Evolutionary conservation across 2,797 vertebrate genomes (phyloP).

Genomic region (Sebastes miniatus): DNA sequence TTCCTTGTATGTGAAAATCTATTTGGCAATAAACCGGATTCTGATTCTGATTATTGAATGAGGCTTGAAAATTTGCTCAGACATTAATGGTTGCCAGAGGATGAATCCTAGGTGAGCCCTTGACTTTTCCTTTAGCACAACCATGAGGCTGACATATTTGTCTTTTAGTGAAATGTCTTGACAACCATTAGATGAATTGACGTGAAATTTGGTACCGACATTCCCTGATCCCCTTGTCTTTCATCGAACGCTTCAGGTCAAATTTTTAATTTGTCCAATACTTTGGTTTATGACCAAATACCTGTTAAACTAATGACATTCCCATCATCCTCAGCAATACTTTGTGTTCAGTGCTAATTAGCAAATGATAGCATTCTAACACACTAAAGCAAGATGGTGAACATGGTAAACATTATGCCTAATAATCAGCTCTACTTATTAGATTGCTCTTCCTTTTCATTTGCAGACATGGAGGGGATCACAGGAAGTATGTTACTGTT

Average conservation of each 20-base stretch:
- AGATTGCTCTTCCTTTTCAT: background rate
- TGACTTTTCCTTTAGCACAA: no score
- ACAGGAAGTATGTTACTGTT: conserved; percentile 56
- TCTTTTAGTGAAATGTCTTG: no score
- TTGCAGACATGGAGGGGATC: conserved; percentile 57
- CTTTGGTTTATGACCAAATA: background rate
- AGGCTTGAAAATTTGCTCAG: no score
- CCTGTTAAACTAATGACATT: background rate
- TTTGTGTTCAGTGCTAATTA: background rate
- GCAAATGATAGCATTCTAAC: no score
- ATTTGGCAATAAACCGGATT: no score
- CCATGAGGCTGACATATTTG: no score
- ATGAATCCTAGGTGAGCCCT: no score
- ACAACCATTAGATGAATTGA: background rate
- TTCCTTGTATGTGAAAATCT: no score
- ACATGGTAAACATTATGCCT: background rate
- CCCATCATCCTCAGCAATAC: background rate
- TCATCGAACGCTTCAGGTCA: background rate
- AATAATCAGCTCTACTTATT: background rate
- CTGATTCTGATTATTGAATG: no score
- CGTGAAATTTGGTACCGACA: background rate
- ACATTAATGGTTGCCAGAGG: no score
- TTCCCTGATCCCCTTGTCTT: background rate
- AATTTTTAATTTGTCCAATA: background rate
- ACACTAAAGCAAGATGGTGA: no score